Evolutionary conservation across 2,113 vertebrate genomes (phyloP).

Genomic region (Eudorcas thomsonii): DNA sequence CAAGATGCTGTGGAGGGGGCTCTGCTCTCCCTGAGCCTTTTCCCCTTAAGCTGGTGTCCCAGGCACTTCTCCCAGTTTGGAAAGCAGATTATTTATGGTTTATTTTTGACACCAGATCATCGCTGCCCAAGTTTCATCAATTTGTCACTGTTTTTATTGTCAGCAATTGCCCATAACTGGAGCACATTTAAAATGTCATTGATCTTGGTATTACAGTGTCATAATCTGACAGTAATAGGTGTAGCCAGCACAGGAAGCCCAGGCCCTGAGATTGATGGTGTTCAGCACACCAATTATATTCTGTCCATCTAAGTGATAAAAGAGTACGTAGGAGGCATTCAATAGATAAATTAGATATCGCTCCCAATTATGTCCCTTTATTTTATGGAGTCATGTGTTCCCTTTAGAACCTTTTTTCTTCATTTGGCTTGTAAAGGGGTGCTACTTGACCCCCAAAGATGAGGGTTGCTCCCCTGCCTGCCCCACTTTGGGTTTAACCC

Average conservation of each 20-base stretch:
- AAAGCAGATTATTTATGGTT: slow-evolving; percentile 81
- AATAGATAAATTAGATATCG: slow-evolving; percentile 84
- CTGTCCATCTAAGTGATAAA: slow-evolving; percentile 86
- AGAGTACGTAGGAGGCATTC: slow-evolving; percentile 82
- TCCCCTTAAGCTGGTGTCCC: neutral
- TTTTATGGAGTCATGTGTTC: slow-evolving; percentile 79
- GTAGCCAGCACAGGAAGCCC: slow-evolving; percentile 82
- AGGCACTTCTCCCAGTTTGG: slow-evolving; percentile 58
- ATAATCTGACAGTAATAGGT: slow-evolving; percentile 88
- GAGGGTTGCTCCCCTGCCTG: neutral
- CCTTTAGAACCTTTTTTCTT: slow-evolving; percentile 78
- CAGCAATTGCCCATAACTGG: slow-evolving; percentile 88
- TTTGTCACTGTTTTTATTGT: slow-evolving; percentile 88
- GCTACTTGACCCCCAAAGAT: slow-evolving; percentile 15
- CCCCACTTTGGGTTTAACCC: neutral
- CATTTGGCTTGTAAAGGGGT: slow-evolving; percentile 52
- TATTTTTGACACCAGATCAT: slow-evolving; percentile 81
- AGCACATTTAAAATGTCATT: slow-evolving; percentile 87
- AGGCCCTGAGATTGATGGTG: slow-evolving; percentile 83
- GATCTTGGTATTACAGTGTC: slow-evolving; percentile 87
- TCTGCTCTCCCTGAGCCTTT: neutral
- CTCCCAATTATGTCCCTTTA: slow-evolving; percentile 83
- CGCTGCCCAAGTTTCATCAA: slow-evolving; percentile 81
- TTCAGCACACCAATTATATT: slow-evolving; percentile 85
- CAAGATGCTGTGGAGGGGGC: neutral